Evolutionary conservation across 2,113 vertebrate species (phyloP).

Genomic region (Syngnathus scovelli): DNA sequence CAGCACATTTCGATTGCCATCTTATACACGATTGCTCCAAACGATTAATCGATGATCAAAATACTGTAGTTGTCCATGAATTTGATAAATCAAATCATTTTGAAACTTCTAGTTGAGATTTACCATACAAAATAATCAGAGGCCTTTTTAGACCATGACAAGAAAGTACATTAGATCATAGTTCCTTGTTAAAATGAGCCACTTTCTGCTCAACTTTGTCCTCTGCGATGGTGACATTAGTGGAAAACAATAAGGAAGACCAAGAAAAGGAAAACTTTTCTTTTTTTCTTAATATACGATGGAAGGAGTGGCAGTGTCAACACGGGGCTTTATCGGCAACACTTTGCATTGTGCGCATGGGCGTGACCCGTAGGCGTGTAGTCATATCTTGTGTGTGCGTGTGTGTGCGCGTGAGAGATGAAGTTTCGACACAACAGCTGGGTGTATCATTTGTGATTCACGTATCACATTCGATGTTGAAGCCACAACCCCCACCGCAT

Average conservation of each 20-base stretch:
- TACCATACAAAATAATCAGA: too few species aligned
- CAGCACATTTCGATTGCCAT: too few species aligned
- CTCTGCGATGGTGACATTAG: background rate
- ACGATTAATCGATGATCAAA: too few species aligned
- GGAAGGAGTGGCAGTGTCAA: conserved; percentile 40
- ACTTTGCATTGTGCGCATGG: conserved; percentile 2
- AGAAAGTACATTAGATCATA: too few species aligned
- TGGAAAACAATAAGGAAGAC: background rate
- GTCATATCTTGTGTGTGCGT: conserved; percentile 24
- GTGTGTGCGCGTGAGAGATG: conserved; percentile 36
- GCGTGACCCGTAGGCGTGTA: conserved; percentile 20
- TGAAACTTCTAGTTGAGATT: too few species aligned
- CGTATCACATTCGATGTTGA: conserved; percentile 42
- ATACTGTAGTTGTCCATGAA: too few species aligned
- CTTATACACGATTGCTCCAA: too few species aligned
- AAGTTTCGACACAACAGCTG: conserved; percentile 67
- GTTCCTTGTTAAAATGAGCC: background rate
- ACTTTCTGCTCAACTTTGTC: background rate
- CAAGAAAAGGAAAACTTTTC: background rate
- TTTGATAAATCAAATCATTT: too few species aligned
- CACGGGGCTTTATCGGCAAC: conserved; percentile 18
- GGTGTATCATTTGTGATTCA: conserved; percentile 52
- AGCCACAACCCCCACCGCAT: conserved; percentile 9
- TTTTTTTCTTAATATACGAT: conserved; percentile 12
- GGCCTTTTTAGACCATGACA: too few species aligned